Evolutionary conservation across 2,888 invertebrate genomes (phyloP).

Genomic region (Ceratothoa steindachneri): DNA sequence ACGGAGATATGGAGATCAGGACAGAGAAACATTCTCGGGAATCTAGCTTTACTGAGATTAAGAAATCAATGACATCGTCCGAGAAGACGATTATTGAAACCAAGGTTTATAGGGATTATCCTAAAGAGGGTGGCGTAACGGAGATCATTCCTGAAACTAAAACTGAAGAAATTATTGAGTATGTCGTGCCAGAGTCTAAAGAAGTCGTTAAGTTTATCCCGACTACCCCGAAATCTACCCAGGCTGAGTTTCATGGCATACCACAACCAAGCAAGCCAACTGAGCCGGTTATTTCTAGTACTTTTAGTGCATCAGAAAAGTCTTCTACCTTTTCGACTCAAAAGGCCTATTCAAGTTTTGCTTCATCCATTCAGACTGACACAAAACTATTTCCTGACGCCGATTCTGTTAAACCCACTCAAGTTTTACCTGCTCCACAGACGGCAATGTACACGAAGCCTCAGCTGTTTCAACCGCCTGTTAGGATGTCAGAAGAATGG

Average conservation of each 20-base stretch:
- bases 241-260: neutral
- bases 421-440: neutral
- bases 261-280: neutral
- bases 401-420: neutral
- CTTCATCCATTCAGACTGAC: neutral
- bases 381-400: neutral
- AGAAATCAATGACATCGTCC: constrained; percentile 28
- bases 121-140: neutral
- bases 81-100: constrained; percentile 39
- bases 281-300: neutral
- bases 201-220: constrained; percentile 21
- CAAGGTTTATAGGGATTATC: constrained; percentile 24
- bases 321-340: neutral
- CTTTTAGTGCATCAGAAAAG: neutral
- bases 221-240: neutral
- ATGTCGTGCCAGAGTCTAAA: constrained; percentile 25
- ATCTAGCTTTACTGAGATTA: constrained; percentile 30
- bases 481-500: neutral
- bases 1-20: constrained; percentile 24
- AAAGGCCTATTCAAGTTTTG: neutral
- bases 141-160: neutral
- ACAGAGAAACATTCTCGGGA: constrained; percentile 26
- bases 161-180: constrained; percentile 19
- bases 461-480: neutral
- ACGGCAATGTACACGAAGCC: neutral